Conservation (phyloP, 2,113 vertebrate genomes). For the Tychaedon coryphoeus region DNA sequence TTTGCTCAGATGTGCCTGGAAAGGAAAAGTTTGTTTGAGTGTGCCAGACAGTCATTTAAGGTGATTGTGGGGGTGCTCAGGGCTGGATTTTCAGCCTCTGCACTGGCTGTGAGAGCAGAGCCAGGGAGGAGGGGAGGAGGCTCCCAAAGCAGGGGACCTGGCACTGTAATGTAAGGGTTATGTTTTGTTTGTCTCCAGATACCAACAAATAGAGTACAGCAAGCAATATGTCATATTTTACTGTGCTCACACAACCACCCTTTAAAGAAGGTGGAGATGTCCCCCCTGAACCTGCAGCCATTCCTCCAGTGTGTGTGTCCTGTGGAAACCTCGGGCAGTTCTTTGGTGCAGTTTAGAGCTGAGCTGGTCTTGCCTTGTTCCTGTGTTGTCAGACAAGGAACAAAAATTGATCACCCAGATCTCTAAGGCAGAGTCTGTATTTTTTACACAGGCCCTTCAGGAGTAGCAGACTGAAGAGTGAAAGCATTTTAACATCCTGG, state of each 20-base stretch:
- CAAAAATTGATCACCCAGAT: not conserved
- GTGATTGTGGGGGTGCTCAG: rapidly evolving
- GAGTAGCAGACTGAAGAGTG: not conserved
- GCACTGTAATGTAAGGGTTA: not conserved
- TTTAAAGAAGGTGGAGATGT: not conserved
- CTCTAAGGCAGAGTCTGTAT: not conserved
- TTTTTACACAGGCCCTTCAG: not conserved
- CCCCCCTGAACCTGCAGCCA: not conserved
- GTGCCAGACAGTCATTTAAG: not conserved
- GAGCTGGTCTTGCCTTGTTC: not conserved
- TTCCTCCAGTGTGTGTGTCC: not conserved
- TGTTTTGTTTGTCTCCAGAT: not conserved
- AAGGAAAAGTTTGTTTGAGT: not conserved
- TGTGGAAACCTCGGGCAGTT: not conserved
- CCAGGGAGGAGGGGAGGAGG: not conserved
- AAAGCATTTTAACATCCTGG: not conserved
- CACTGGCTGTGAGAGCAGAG: not conserved
- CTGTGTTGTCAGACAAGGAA: not conserved
- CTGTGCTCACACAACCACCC: rapidly evolving
- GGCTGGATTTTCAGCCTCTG: not conserved
- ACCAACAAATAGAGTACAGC: not conserved
- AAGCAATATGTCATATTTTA: not conserved
- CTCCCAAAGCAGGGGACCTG: not conserved
- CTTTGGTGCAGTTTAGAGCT: not conserved
- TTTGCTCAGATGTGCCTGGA: not conserved